Conservation (phyloP, 2,888 invertebrate species). For the Cosmia pyralina region DNA sequence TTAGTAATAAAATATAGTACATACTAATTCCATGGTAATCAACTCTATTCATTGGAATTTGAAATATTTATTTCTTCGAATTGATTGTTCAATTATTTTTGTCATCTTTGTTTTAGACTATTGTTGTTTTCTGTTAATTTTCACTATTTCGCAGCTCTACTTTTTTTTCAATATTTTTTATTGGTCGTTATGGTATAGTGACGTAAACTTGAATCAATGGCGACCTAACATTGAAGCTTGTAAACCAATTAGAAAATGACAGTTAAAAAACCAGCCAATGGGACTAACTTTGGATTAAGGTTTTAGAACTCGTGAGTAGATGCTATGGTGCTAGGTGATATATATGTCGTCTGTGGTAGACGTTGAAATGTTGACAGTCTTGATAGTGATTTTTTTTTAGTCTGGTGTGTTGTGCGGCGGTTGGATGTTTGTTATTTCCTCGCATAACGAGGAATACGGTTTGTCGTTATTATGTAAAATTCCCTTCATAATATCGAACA, state of each 20-base stretch:
- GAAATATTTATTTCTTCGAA: not conserved
- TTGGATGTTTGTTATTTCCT: conserved; percentile 67
- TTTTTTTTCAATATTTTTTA: not conserved
- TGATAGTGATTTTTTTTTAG: conserved; percentile 59
- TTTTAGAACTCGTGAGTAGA: conserved; percentile 42
- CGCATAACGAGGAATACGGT: conserved; percentile 67
- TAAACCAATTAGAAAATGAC: conserved; percentile 31
- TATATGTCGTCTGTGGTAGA: no score
- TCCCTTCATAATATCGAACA: conserved; percentile 59
- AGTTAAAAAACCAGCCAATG: not conserved
- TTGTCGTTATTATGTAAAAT: conserved; percentile 82
- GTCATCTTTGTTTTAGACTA: not conserved
- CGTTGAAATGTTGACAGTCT: conserved; percentile 39
- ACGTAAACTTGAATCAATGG: not conserved
- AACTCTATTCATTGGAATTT: not conserved
- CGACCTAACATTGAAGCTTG: rapidly evolving
- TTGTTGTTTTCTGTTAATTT: not conserved
- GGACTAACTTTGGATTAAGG: not conserved
- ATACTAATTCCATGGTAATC: not conserved
- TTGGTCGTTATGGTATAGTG: not conserved
- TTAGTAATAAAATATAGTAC: no score
- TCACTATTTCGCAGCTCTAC: not conserved
- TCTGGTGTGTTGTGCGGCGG: conserved; percentile 67
- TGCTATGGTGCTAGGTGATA: no score
- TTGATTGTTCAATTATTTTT: not conserved